Evolutionary conservation across 2,888 invertebrate species (phyloP).

Genomic region (Rhagonycha fulva): DNA sequence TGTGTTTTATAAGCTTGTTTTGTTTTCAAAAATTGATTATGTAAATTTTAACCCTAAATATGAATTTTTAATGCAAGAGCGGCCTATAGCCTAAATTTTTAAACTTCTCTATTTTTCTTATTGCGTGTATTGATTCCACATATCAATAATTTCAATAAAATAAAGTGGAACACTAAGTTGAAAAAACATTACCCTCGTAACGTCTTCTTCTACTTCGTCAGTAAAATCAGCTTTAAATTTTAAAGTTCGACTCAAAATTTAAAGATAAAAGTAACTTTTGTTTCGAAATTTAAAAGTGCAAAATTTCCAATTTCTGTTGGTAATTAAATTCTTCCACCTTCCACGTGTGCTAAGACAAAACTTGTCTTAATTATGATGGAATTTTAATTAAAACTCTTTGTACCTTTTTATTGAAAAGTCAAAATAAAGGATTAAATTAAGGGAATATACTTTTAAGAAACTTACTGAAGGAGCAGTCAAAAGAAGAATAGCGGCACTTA

Average conservation of each 20-base stretch:
- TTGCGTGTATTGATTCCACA: background rate
- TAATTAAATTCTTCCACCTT: background rate
- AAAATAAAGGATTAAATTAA: background rate
- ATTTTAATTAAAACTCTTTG: background rate
- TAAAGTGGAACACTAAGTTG: background rate
- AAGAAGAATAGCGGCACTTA: constrained; percentile 79
- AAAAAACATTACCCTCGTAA: background rate
- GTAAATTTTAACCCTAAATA: background rate
- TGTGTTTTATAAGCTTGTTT: background rate
- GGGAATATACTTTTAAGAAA: constrained; percentile 34
- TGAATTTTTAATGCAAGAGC: background rate
- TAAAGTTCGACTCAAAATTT: background rate
- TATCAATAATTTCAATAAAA: background rate
- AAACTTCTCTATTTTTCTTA: background rate
- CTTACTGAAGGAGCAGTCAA: constrained; percentile 83
- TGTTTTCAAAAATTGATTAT: background rate
- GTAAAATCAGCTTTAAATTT: background rate
- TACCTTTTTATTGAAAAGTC: background rate
- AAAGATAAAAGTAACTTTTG: background rate
- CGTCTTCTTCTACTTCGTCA: background rate
- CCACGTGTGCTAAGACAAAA: background rate
- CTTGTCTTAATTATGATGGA: background rate
- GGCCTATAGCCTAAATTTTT: background rate
- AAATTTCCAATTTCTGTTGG: background rate
- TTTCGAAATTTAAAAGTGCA: background rate